These are phyloP conservation scores for Masticophis lateralis DNA, from an alignment of 2,797 vertebrate genomes.

Conservation along the genomic window DNA sequence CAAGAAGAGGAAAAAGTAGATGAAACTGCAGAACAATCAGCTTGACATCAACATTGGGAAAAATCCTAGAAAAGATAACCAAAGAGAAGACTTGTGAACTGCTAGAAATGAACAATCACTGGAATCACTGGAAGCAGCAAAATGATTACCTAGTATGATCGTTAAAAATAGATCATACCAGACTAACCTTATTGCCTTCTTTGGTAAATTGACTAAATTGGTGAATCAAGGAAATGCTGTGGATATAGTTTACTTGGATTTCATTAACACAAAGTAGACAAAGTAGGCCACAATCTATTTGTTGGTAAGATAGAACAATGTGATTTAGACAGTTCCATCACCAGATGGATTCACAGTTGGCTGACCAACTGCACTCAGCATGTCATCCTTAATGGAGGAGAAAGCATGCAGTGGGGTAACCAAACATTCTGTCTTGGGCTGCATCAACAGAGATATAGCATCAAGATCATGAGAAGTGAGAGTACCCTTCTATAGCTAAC, in stretches of 20 bases:
- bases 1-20: neutral
- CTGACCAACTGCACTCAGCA: neutral
- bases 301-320: neutral
- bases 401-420: neutral
- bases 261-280: neutral
- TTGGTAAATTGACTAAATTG: neutral
- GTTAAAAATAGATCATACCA: neutral
- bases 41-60: neutral
- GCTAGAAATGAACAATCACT: neutral
- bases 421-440: neutral
- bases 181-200: neutral
- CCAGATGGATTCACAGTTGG: neutral
- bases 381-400: neutral
- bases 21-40: neutral
- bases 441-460: neutral
- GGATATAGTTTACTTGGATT: neutral
- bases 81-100: neutral
- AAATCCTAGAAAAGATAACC: neutral
- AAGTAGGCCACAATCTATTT: neutral
- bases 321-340: neutral
- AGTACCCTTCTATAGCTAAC: neutral
- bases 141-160: no score
- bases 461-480: neutral
- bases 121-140: neutral
- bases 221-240: neutral